A percentile compares a stretch with the other conserved stretches of the same genome.
Conservation (phyloP, 2,797 vertebrate genomes). For the Acestrorhynchus altus region DNA sequence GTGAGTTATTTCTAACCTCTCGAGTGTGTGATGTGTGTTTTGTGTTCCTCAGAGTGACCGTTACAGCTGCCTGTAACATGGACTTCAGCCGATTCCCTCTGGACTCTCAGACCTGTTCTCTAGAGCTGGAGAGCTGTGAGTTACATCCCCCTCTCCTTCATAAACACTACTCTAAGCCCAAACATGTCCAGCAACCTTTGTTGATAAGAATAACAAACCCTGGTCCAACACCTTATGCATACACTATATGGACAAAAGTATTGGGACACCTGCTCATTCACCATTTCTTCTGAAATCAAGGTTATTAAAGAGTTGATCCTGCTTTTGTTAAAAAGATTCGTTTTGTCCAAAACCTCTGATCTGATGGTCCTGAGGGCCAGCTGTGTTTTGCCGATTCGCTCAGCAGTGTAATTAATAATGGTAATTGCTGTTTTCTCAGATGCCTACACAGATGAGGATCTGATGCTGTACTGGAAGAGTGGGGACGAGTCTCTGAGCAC, state of each 20-base stretch:
- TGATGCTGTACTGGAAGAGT: constrained; percentile 98
- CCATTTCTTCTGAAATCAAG: no score
- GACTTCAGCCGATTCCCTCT: constrained; percentile 95
- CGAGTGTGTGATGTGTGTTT: background rate
- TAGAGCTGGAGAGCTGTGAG: constrained; percentile 96
- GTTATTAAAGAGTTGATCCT: no score
- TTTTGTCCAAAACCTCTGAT: no score
- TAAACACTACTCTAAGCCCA: background rate
- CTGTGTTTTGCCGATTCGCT: background rate
- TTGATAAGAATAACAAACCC: background rate
- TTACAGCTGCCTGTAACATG: constrained; percentile 96
- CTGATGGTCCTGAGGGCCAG: no score
- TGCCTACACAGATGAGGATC: constrained; percentile 96
- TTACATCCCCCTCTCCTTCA: constrained; percentile 40
- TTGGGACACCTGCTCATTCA: no score
- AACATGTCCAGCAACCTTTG: background rate
- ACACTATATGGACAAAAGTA: no score
- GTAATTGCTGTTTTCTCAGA: constrained; percentile 72
- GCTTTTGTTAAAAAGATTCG: no score
- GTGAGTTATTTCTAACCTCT: constrained; percentile 60
- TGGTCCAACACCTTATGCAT: no score
- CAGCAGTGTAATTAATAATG: constrained; percentile 11
- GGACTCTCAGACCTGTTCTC: constrained; percentile 92
- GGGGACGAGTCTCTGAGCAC: constrained; percentile 95
- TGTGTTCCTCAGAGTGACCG: constrained; percentile 84